phyloP scores from a whole-genome alignment of 2,888 invertebrate species.

The Dasysyrphus albostriatus region DNA sequence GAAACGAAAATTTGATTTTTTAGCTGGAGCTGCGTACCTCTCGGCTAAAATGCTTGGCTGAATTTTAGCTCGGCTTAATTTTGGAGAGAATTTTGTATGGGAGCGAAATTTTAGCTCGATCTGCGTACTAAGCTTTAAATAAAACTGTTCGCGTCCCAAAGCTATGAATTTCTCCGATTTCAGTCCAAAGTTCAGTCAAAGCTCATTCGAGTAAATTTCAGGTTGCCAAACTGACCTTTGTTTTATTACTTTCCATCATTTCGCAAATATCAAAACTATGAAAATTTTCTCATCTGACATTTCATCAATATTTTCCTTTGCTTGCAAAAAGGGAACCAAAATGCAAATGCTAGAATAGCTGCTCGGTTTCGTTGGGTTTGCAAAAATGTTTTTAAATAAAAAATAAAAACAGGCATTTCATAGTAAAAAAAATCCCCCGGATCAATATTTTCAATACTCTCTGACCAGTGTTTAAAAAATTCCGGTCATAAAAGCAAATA shows the following conservation, averaged over 20 bases:
- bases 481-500: neutral
- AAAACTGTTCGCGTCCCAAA: too few species aligned
- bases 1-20: too few species aligned
- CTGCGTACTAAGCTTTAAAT: too few species aligned
- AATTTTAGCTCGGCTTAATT: too few species aligned
- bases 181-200: too few species aligned
- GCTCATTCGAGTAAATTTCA: too few species aligned
- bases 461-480: neutral
- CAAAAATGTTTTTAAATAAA: slow-evolving; percentile 44
- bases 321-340: slow-evolving; percentile 30
- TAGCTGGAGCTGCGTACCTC: too few species aligned
- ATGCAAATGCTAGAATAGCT: slow-evolving; percentile 26
- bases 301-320: slow-evolving; percentile 50
- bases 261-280: neutral
- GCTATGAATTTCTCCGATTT: too few species aligned
- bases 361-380: slow-evolving; percentile 21
- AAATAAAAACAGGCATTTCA: neutral
- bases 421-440: neutral
- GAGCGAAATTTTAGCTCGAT: too few species aligned
- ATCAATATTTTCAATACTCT: neutral
- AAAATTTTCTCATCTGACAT: slow-evolving; percentile 36
- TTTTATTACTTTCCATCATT: neutral
- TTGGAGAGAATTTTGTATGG: too few species aligned
- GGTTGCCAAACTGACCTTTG: too few species aligned
- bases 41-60: too few species aligned